Percentiles rank a stretch among this genome's conserved stretches.
Evolutionary conservation across 2,888 invertebrate species (phyloP).

Genomic region (Ectemnius lituratus): DNA sequence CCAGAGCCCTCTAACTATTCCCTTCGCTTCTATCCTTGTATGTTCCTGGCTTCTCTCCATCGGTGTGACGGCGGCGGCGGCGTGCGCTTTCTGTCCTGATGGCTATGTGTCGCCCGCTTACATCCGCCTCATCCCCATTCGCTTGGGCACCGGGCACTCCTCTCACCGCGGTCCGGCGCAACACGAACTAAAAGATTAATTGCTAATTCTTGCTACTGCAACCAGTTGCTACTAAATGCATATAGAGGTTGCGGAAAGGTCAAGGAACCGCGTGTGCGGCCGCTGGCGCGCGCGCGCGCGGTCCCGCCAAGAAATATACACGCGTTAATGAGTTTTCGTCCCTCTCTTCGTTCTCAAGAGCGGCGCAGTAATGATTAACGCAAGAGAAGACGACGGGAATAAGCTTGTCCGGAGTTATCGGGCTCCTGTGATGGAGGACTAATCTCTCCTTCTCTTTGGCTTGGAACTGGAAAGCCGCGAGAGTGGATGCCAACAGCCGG

Average conservation of each 20-base stretch:
- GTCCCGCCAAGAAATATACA: conserved; percentile 43
- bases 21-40: conserved; percentile 43
- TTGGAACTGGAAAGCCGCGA: too few species aligned
- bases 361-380: conserved; percentile 43
- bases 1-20: conserved; percentile 66
- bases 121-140: conserved; percentile 44
- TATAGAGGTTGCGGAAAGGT: conserved; percentile 51
- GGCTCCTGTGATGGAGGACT: background rate
- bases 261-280: conserved; percentile 48
- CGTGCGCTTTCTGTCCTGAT: background rate
- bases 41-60: conserved; percentile 33
- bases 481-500: too few species aligned
- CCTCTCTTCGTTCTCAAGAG: conserved; percentile 8
- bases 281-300: conserved; percentile 9
- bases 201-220: conserved; percentile 70
- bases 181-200: conserved; percentile 68
- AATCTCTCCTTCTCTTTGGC: too few species aligned
- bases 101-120: conserved; percentile 29
- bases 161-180: conserved; percentile 38
- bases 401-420: conserved; percentile 6
- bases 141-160: conserved; percentile 10
- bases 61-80: background rate
- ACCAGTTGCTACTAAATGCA: conserved; percentile 68
- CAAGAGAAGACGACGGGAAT: conserved; percentile 30
- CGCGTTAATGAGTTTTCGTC: conserved; percentile 50